Evolutionary conservation across 2,888 invertebrate genomes (phyloP).

Genomic region (Lacanobia oleracea): DNA sequence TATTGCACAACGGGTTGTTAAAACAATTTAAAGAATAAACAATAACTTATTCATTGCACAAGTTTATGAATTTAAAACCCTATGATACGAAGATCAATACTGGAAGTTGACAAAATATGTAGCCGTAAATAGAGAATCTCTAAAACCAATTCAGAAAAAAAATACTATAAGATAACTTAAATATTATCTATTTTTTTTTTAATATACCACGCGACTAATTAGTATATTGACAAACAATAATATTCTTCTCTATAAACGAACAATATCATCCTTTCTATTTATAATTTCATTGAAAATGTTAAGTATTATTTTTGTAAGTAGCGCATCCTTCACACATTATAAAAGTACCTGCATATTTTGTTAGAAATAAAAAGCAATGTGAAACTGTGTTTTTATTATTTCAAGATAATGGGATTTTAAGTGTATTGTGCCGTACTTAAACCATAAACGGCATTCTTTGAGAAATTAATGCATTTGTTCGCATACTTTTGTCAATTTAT

Average conservation of each 20-base stretch:
- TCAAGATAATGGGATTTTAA: conserved; percentile 22
- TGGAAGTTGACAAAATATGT: background rate
- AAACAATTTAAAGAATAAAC: background rate
- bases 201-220: background rate
- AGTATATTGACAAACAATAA: background rate
- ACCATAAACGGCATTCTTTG: conserved; percentile 29
- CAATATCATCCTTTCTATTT: background rate
- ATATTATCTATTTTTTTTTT: background rate
- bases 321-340: conserved; percentile 20
- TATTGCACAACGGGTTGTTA: background rate
- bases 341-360: conserved; percentile 30
- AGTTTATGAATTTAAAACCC: background rate
- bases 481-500: conserved; percentile 10
- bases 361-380: conserved; percentile 8
- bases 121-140: too few species aligned
- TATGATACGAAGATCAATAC: background rate
- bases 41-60: background rate
- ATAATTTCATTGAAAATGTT: conserved; percentile 9
- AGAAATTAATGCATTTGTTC: conserved; percentile 18
- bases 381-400: conserved; percentile 24
- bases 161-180: too few species aligned
- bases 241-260: background rate
- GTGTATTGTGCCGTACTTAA: conserved; percentile 27
- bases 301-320: conserved; percentile 13
- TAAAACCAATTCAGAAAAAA: too few species aligned